Conservation (phyloP, 2,797 vertebrate species). For the Brachyrhaphis roseni region DNA sequence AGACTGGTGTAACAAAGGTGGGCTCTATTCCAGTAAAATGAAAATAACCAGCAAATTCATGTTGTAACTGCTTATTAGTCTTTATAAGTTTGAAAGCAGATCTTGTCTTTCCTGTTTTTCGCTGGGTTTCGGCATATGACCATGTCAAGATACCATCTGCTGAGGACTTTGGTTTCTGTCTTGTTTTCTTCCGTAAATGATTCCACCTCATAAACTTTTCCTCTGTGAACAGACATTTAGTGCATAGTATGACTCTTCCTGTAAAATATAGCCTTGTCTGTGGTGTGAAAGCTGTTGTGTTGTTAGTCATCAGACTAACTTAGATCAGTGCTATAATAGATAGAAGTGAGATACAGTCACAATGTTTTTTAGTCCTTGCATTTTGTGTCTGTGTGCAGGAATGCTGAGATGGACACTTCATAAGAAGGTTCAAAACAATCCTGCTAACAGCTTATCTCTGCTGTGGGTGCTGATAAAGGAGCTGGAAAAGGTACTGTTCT, state of each 20-base stretch:
- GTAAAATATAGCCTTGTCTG: constrained; percentile 16
- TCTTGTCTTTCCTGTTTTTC: neutral
- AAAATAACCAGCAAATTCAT: neutral
- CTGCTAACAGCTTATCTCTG: constrained; percentile 81
- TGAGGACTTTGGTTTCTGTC: neutral
- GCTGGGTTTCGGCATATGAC: neutral
- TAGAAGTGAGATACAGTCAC: constrained; percentile 32
- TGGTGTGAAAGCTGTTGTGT: constrained; percentile 16
- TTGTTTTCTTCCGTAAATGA: constrained; percentile 2
- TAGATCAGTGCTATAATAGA: constrained; percentile 14
- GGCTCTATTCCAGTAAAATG: neutral
- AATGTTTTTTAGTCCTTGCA: constrained; percentile 24
- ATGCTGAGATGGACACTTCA: constrained; percentile 96
- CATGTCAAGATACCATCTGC: neutral
- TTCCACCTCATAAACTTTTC: constrained; percentile 6
- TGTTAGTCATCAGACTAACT: constrained; percentile 45
- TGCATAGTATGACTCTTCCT: constrained; percentile 14
- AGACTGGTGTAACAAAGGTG: constrained; percentile 85
- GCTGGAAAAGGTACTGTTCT: constrained; percentile 86
- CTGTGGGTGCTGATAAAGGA: constrained; percentile 90
- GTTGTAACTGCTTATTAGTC: neutral
- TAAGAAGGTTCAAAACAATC: constrained; percentile 89
- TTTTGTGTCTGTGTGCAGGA: constrained; percentile 73
- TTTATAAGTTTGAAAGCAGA: neutral
- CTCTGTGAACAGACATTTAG: constrained; percentile 16